A percentile compares a stretch with the other conserved stretches of the same genome.
These are phyloP conservation scores for Dysidea cf. avara DNA, from an alignment of 37 sponge, comb jelly and placozoan species.

Conservation along the genomic window DNA sequence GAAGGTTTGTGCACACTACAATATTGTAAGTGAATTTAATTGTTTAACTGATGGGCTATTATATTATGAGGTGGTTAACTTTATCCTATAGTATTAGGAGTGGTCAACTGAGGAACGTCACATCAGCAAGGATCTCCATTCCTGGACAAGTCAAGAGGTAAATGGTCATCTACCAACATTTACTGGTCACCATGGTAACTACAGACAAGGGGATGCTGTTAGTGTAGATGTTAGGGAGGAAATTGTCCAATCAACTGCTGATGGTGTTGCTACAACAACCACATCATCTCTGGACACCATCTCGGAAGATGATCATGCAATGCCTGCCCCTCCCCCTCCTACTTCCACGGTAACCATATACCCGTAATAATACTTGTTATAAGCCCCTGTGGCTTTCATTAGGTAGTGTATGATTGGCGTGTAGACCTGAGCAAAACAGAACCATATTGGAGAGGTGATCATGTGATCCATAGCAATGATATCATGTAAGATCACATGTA, in stretches of 20 bases:
- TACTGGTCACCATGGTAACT: no score
- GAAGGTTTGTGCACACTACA: no score
- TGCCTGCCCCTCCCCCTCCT: not conserved
- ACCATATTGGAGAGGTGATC: slow-evolving; percentile 50
- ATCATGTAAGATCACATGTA: not conserved
- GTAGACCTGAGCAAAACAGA: slow-evolving; percentile 84
- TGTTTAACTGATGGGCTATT: no score
- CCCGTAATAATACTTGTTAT: not conserved
- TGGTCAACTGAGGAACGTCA: slow-evolving; percentile 74
- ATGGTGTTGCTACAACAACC: not conserved
- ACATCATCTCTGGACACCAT: not conserved
- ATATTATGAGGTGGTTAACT: no score
- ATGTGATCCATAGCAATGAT: not conserved
- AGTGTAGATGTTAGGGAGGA: no score
- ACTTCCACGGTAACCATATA: not conserved
- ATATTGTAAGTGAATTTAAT: no score
- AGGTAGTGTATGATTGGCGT: slow-evolving; percentile 61
- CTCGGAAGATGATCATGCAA: not conserved
- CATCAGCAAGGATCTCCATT: slow-evolving; percentile 86
- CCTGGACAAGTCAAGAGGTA: slow-evolving; percentile 72
- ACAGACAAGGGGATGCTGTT: no score
- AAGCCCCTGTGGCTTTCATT: not conserved
- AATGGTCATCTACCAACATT: not conserved
- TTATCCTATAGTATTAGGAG: slow-evolving; percentile 63
- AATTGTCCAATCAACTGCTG: not conserved